phyloP scores from a whole-genome alignment of 1,140 invertebrate genomes.

The Drosophila takahashii region DNA sequence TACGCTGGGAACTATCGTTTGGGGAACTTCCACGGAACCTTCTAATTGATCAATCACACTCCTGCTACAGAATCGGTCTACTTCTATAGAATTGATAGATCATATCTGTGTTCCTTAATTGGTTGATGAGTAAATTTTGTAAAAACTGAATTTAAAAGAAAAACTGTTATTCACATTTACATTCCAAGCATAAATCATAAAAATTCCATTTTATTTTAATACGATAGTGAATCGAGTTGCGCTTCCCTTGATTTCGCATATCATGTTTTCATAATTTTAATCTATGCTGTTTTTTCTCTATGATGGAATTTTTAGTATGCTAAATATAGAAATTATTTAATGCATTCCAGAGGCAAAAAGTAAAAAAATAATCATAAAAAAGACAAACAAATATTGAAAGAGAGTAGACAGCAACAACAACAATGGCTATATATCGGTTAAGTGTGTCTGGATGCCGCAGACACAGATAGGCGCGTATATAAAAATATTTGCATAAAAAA shows the following conservation, averaged over 20 bases:
- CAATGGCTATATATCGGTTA: constrained; percentile 41
- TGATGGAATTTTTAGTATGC: constrained; percentile 68
- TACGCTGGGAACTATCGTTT: constrained; percentile 19
- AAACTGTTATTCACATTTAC: not conserved
- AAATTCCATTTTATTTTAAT: constrained; percentile 13
- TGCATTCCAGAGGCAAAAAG: constrained; percentile 48
- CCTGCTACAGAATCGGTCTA: not conserved
- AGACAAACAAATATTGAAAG: constrained; percentile 47
- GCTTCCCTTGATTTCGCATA: constrained; percentile 40
- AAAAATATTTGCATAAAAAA: constrained; percentile 68
- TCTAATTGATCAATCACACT: constrained; percentile 26
- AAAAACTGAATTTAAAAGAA: not conserved
- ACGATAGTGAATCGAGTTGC: constrained; percentile 26
- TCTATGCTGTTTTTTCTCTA: constrained; percentile 40
- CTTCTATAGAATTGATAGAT: constrained; percentile 15
- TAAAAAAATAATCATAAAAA: constrained; percentile 50
- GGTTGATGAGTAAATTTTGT: not conserved
- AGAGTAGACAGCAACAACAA: constrained; percentile 44
- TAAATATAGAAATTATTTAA: constrained; percentile 82
- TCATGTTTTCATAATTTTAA: constrained; percentile 65
- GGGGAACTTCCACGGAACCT: constrained; percentile 17
- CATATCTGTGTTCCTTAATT: constrained; percentile 8
- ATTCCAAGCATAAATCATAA: not conserved
- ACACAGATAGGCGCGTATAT: constrained; percentile 22
- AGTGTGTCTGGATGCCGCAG: constrained; percentile 54